phyloP scores from a whole-genome alignment of 1,140 invertebrate genomes.

The Drosophila kikkawai region DNA sequence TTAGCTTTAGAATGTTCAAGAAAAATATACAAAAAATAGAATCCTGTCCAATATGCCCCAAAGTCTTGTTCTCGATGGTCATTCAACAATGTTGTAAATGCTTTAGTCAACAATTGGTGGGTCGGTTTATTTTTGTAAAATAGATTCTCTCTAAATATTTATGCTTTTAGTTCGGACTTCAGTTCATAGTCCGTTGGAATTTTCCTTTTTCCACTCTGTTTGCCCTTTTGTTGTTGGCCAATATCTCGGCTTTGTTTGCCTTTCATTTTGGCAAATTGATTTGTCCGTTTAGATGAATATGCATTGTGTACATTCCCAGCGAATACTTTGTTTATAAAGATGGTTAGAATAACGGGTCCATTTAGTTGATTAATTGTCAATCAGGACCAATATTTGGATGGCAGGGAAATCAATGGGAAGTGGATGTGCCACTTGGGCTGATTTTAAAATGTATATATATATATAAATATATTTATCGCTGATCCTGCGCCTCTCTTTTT shows the following conservation, averaged over 20 bases:
- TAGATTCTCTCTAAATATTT: conserved; percentile 44
- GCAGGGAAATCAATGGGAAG: conserved; percentile 1
- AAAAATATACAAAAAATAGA: not conserved
- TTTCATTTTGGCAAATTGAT: conserved; percentile 52
- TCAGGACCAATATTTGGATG: conserved; percentile 37
- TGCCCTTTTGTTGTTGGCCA: conserved; percentile 19
- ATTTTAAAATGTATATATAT: conserved; percentile 12
- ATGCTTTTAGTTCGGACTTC: conserved; percentile 38
- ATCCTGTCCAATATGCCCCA: conserved; percentile 1
- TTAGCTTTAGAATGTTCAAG: not conserved
- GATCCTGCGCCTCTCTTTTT: not conserved
- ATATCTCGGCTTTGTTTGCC: conserved; percentile 29
- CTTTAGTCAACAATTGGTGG: conserved; percentile 36
- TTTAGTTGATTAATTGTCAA: conserved; percentile 67
- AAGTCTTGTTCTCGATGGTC: not conserved
- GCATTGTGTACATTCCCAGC: conserved; percentile 6
- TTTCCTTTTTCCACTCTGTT: conserved; percentile 20
- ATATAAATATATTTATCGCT: not conserved
- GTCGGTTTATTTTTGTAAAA: conserved; percentile 38
- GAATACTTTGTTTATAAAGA: conserved; percentile 29
- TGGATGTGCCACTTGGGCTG: not conserved
- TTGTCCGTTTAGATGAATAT: conserved; percentile 30
- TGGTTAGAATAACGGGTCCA: conserved; percentile 37
- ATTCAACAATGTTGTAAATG: conserved; percentile 29
- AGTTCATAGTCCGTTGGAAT: conserved; percentile 14